Evolutionary conservation across 37 sponge, comb jelly and placozoan genomes (phyloP), one percentile per base, ranked within the genome.

Genomic region (Agelas oroides): DNA sequence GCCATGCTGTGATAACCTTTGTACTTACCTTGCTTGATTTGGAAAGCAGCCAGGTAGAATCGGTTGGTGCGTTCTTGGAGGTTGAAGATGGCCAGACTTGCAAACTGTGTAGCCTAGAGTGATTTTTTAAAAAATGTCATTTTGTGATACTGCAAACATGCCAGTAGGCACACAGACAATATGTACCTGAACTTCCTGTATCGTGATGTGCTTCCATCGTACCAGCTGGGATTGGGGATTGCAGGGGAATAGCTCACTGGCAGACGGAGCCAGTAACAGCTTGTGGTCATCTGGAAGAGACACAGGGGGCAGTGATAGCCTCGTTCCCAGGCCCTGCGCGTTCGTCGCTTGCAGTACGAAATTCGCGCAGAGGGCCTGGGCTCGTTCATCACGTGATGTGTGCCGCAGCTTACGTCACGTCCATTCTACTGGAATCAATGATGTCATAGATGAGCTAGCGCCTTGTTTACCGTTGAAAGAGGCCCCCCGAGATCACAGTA

Each of bases 41-140:
- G 91, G 55, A 91, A 87, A 17, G 81, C 66, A 40, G 80, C 75
- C 1, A 92, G 68, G 79, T 64, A 92, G 84, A 87, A 87, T 27
- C 82, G 56, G 65, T 91, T 91, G 19, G 65, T 81, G 70, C 73
- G 65, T 66, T 91, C 87, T 60, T 86, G 87, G 18, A 71, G 24
- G 64, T 91, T 86, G 71, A 91, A 82, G 23, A 91, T 69, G 21
- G 77, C 65, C 54, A 72, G 59, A 34, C 85, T 76, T 32, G 58
- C 80, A 84, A 90, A 84, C 35, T 65, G 79, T 36, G 61, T 35
- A 30, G 33, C 34, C 77, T 77, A 52, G 62, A 12, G 62, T 2
- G 14, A 53, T 8, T 46, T 8, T 46, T 12, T 8, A 12, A 46
- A 8, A 73, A 0, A 20, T 20, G 55, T 35, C 72, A 71, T 32